These are phyloP conservation scores for Pampusana beccarii DNA, from an alignment of 2,113 vertebrate genomes.

Conservation along the genomic window DNA sequence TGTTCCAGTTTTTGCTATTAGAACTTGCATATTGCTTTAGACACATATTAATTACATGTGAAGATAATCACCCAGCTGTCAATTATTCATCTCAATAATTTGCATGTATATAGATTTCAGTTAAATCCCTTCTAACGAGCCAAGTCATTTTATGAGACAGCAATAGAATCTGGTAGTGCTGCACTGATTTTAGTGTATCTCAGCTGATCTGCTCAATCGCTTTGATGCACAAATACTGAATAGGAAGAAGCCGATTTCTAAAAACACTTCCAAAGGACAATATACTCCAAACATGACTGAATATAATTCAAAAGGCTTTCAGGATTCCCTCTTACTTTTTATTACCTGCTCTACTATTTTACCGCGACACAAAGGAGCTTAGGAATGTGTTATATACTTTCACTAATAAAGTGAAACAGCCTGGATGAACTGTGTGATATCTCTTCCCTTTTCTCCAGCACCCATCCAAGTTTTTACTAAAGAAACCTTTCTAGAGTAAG, in stretches of 20 bases:
- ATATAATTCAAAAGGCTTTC: background rate
- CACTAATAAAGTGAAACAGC: background rate
- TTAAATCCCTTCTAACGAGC: background rate
- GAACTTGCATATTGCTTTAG: background rate
- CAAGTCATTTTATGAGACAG: background rate
- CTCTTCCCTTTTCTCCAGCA: background rate
- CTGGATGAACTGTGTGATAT: background rate
- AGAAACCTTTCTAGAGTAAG: background rate
- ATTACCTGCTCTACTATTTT: background rate
- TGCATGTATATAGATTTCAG: conserved; percentile 4
- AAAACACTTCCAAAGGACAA: background rate
- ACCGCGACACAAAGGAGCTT: background rate
- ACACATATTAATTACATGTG: background rate
- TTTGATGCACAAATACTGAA: background rate
- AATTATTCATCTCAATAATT: conserved; percentile 1
- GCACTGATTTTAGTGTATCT: background rate
- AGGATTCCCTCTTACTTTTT: background rate
- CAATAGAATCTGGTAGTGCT: background rate
- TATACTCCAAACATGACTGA: background rate
- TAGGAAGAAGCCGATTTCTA: background rate
- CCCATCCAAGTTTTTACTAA: background rate
- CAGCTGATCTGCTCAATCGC: background rate
- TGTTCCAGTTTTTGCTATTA: background rate
- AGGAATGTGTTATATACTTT: background rate
- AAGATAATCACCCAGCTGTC: background rate